Evolutionary conservation across 2,888 invertebrate genomes (phyloP), one percentile per base, ranked within the genome.

Genomic region (Ormyrus pomaceus): DNA sequence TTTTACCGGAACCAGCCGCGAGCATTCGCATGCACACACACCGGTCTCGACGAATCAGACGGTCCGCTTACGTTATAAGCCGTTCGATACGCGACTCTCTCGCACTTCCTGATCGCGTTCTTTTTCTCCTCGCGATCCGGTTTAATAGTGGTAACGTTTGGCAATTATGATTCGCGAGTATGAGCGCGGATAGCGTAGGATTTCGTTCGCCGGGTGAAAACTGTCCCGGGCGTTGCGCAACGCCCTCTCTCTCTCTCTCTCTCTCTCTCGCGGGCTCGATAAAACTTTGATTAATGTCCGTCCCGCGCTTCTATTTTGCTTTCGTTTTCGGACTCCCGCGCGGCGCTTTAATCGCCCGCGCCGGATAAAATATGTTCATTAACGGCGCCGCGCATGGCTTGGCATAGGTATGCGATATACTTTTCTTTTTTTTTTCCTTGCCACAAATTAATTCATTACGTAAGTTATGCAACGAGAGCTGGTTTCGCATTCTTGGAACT

Each of bases 251-350:
- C 34, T 34, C 34, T 34, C 34, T 34, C 34, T 34, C 34, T 34
- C 34, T 34, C 34, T 34, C 34, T 34, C 46, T 5, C 46, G 53
- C 13, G 53, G 19, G 10, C 19, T 53, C 72, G 77, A 79, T 75
- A 80, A 80, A 59, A 76, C 55, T 74, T 75, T 70, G 80, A 80
- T 80, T 75, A 80, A 76, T 72, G 66, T 55, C 53, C 11, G 11
- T 13, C 53, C 7, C 62, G 51, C 48, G n/a, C 10, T 7, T 8
- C 56, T 9, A 13, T 34, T 66, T 75, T 58, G 9, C 51, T 45
- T 6, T 62, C n/a, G 34, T 62, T 53, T 5, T 19, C 13, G 34
- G 34, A 4, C 34, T 34, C 34, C 34, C 34, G 34, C 34, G 34
- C 34, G 34, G 34, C 3, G 34, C 34, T 34, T 34, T 34, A 34